Evolutionary conservation across 2,797 vertebrate genomes (phyloP), one percentile per base, ranked within the genome.

Genomic region (Hapalemur alaotrensis): DNA sequence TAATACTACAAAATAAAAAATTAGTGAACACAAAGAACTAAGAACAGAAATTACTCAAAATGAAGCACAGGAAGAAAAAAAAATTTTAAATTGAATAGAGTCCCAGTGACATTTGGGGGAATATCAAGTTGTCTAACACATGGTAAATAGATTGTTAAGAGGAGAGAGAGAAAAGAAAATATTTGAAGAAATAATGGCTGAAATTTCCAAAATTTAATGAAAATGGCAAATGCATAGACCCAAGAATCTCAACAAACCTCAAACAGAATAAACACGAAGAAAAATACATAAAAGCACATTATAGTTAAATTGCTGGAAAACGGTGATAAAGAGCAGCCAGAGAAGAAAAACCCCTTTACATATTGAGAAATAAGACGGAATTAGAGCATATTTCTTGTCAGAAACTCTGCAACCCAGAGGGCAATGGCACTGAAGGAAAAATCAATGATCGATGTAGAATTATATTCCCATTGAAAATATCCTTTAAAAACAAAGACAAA

Each of bases 21-120:
- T 2, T 22, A 90, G 15, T 78, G 28, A 82, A 54, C 38, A 43
- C 50, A 35, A 96, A 87, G 30, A 41, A 18, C 23, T 46, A 84
- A n/a, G 5, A 91, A 57, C 22, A 93, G 2, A 95, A 95, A 95
- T 88, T 79, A 90, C 70, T 11, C 41, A 88, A 83, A 78, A 67
- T 50, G 35, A 83, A 88, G 17, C 52, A 72, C 9, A 76, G 17
- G 7, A 7, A 50, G 15, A n/a, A 69, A 94, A 81, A 61, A 11
- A 11, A 22, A 70, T 73, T 92, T 65, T 4, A 2, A 84, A 83
- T 57, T 30, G 1, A 93, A 54, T 12, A 41, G 11, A 65, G 54
- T 59, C 30, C 30, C 30, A 46, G 2, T 52, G 82, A 69, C 46
- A 69, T 70, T 86, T 43, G 14, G 41, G 46, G 78, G 89, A 81